phyloP scores from a whole-genome alignment of 2,888 invertebrate genomes.

The Tiliacea aurago region DNA sequence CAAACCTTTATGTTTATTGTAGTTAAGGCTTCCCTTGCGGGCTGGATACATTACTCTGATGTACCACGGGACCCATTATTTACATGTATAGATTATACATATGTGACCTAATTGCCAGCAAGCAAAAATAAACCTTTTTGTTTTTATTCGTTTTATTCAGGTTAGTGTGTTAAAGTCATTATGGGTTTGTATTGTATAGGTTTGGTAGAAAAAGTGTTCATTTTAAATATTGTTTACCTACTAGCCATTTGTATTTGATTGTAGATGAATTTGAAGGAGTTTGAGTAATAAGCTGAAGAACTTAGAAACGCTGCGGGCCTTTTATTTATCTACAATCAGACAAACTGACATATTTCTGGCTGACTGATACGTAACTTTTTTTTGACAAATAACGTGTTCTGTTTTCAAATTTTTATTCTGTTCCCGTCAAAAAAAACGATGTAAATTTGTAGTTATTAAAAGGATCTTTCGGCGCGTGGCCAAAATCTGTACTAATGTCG shows the following conservation, averaged over 20 bases:
- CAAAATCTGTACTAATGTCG: fast-evolving
- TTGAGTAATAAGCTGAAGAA: not conserved
- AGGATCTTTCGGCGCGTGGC: too few relatives aligned
- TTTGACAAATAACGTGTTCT: not conserved
- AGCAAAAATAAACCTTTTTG: slow-evolving; percentile 4
- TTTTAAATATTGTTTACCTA: not conserved
- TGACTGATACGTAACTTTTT: not conserved
- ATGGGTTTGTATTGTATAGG: not conserved
- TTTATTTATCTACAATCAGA: not conserved
- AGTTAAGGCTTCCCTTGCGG: slow-evolving; percentile 21
- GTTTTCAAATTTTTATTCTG: not conserved
- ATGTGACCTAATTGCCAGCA: not conserved
- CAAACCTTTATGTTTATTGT: slow-evolving; percentile 11
- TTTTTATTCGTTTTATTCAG: slow-evolving; percentile 3
- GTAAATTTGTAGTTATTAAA: not conserved
- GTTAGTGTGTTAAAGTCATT: not conserved
- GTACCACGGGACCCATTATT: not conserved
- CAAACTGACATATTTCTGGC: not conserved
- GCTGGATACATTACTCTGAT: slow-evolving; percentile 20
- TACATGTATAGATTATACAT: not conserved
- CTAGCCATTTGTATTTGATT: not conserved
- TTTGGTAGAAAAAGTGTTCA: not conserved
- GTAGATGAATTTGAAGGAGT: too few relatives aligned
- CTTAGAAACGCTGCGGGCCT: not conserved
- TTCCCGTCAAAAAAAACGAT: not conserved